Evolutionary conservation across 2,888 invertebrate genomes (phyloP), one percentile per base, ranked within the genome.

Genomic region (Hemaris fuciformis): DNA sequence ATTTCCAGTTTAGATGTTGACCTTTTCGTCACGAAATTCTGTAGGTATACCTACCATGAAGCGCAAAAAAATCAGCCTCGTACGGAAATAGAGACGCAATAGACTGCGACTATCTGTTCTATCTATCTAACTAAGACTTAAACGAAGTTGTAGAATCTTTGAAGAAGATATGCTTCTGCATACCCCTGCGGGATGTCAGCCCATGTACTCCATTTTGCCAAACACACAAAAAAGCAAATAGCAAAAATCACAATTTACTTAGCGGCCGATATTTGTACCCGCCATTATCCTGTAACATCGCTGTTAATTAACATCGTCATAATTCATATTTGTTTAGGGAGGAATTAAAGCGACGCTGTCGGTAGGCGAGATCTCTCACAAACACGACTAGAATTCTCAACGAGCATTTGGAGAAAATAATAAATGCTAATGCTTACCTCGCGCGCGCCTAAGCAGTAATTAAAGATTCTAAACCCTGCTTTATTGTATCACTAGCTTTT

Each of bases 391-490:
- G 77, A 79, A 80, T 80, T 76, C 75, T 76, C 71, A 69, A 70
- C 69, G 68, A 73, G 67, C 74, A 74, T 73, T 76, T 74, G 67
- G 66, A 66, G 72, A 53, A 81, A 80, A 81, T 81, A 81, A 83
- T 84, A 80, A 83, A 83, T 80, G 79, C 73, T 80, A 79, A 81
- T 77, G 71, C 76, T 80, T 74, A 83, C 77, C 75, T 75, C 73
- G 72, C 69, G 72, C 73, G 68, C 70, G 66, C 70, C 78, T 78
- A 67, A 77, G 80, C 78, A 73, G 76, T 82, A 82, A 87, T 87
- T 87, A 85, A 86, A 82, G 78, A 77, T 80, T 79, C 79, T 83
- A 81, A 85, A 80, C 78, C 81, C 75, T 77, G 77, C 73, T 81
- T 74, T 83, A 84, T 85, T 83, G 78, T 69, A 75, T 75, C 76